Evolutionary conservation across 2,113 vertebrate species (phyloP), one percentile per base, ranked within the genome.

Genomic region (Oncorhynchus clarkii): DNA sequence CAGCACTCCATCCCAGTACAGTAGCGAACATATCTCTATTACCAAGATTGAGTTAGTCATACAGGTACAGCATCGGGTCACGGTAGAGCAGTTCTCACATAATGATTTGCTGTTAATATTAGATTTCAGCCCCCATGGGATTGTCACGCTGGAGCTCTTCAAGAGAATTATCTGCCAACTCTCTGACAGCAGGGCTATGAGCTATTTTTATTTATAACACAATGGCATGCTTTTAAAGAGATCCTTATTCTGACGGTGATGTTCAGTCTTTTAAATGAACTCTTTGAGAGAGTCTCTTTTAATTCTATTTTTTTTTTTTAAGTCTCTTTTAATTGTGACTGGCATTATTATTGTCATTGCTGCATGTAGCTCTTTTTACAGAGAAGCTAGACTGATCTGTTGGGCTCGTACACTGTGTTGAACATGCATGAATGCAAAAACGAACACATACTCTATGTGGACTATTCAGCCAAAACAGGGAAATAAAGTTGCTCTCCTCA

Each of bases 51-150:
- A 88, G 88, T 89, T 83, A 87, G 88, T 90, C 92, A 89, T 87
- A 86, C 89, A 89, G 88, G 86, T 91, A 88, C 83, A 76, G 71
- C 71, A 29, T 78, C 81, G 72, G 89, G 91, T 92, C 89, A 89
- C 67, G 80, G 84, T 88, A 81, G 85, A 91, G 88, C 87, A 88
- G 83, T 90, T 91, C 86, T 81, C 87, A 91, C 88, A 87, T 91
- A 88, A 92, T 92, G 88, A 92, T 92, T 92, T 88, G 90, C 88
- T 92, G 88, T 92, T 92, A 92, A 92, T 91, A 90, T 92, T 91
- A 92, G 91, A 92, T 88, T 91, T 86, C 76, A 73, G n/a, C 82
- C 88, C 89, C 89, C 3, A 72, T 84, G 90, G 90, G 88, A 91
- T 90, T 86, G 89, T 89, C 87, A 91, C 89, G 89, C 85, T 84